Base-by-base conservation (phyloP, 2,888 invertebrate species). In the Hymenopus coronatus region DNA sequence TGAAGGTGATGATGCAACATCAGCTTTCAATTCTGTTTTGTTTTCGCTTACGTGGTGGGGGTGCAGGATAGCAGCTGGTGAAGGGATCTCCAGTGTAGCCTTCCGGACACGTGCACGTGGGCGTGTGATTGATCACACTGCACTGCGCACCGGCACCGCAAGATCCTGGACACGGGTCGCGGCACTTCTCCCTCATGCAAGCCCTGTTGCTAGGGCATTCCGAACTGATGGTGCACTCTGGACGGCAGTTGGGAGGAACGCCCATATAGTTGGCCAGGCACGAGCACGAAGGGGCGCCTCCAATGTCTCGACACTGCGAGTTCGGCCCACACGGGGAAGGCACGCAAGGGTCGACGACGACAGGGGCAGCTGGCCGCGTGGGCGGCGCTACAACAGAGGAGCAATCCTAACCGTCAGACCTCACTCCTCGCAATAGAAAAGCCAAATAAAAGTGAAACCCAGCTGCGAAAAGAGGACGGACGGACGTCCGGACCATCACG, bases 41-140 rank as follows among this genome's bases (percentile, higher is more conserved):
- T 70, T 83, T 27, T 40, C 20, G 82, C 85, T 88, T 89, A 90
- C 89, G 87, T 88, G 89, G 88, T 30, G 89, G 90, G 27, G 90
- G 90, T 82, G 88, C 88, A 28, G 90, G 90, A 85, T 83, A 89
- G 88, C 91, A 91, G 82, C 89, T 88, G 30, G 90, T 91, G 54
- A 91, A 90, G 85, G 98, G 97, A 95, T 98, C 97, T 20, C 98
- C 98, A 89, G 96, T 95, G 92, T 96, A 95, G 81, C 96, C 96
- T 30, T 93, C 93, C 81, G 96, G 95, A 92, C 97, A 97, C 89
- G 95, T 95, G 92, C 97, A 97, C 91, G 96, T 95, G 8, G 96
- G 96, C 91, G 95, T 95, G 92, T 96, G 96, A 92, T 96, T 96
- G 82, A 96, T 95, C 15, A 92, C 91, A 54, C 90, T n/a, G 91